Evolutionary conservation across 2,797 vertebrate species (phyloP), one percentile per base, ranked within the genome.

Genomic region (Erpetoichthys calabaricus): DNA sequence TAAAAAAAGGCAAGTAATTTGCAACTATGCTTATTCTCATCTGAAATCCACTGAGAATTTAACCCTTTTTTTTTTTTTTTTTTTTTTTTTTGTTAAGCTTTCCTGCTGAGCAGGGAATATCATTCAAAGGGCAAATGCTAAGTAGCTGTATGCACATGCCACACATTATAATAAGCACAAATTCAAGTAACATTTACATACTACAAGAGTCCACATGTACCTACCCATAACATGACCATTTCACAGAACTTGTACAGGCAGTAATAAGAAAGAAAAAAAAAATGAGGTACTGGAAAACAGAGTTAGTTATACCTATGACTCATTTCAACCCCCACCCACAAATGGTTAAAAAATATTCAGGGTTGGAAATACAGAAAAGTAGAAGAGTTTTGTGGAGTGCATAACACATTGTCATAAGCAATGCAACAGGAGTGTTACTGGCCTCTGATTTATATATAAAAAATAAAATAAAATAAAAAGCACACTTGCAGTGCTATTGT

Each of bases 161-260:
- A 86, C 89, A 80, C 77, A 93, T 87, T 87, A 92, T 85, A 86
- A 86, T 82, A 64, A 85, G 86, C 89, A 97, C 89, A 86, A 91
- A 92, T 97, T 98, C 91, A 98, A 97, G 93, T 96, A 96, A 97
- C 92, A 95, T 89, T 92, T 89, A 95, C 87, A 92, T 86, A 93
- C 89, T 87, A 94, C 76, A 79, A 84, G 86, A 90, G 88, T 92
- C 91, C 89, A 94, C 88, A 79, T 86, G 88, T 91, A 91, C 88
- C 91, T 89, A 90, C 84, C 89, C 86, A 73, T 83, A 92, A 91
- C 85, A 86, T 76, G 89, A 89, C 88, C 84, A 85, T 85, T 89
- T 91, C 88, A 94, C 89, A 89, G 89, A 91, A 92, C 91, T 82
- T 82, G 87, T 85, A 89, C 89, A 93, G 87, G 91, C 89, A 91